Percentiles rank a stretch among this genome's conserved stretches.
phyloP scores from a whole-genome alignment of 2,113 vertebrate genomes.

The Ardeotis arabs region DNA sequence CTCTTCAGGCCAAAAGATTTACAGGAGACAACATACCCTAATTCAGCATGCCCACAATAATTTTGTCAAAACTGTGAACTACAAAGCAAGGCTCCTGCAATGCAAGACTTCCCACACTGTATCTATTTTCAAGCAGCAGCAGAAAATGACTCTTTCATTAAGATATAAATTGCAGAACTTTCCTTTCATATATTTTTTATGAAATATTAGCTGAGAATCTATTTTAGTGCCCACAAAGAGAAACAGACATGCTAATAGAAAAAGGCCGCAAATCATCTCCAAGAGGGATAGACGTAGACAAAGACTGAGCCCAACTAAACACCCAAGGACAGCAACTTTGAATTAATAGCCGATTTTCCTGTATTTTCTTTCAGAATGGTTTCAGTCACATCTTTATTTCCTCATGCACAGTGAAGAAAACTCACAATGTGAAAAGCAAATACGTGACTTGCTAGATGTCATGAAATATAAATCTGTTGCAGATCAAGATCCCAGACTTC shows the following conservation, averaged over 20 bases:
- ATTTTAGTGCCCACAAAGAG: background rate
- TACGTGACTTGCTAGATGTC: background rate
- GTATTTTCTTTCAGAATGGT: background rate
- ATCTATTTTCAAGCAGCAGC: background rate
- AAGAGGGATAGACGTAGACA: background rate
- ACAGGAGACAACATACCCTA: background rate
- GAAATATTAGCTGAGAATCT: background rate
- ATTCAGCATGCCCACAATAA: background rate
- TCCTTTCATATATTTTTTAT: background rate
- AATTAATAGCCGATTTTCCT: background rate
- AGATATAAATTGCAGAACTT: background rate
- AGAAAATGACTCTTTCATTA: background rate
- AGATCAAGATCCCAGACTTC: background rate
- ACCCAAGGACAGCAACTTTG: background rate
- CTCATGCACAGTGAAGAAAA: background rate
- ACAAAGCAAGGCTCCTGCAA: background rate
- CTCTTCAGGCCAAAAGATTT: background rate
- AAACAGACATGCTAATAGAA: background rate
- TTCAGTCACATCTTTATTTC: background rate
- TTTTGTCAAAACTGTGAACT: background rate
- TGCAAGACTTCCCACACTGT: background rate
- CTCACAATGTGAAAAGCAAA: background rate
- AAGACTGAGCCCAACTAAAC: background rate
- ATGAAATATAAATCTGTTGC: background rate
- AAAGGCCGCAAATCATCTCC: background rate